Base-by-base conservation (phyloP, 2,888 invertebrate species). In the Tenthredo livida region DNA sequence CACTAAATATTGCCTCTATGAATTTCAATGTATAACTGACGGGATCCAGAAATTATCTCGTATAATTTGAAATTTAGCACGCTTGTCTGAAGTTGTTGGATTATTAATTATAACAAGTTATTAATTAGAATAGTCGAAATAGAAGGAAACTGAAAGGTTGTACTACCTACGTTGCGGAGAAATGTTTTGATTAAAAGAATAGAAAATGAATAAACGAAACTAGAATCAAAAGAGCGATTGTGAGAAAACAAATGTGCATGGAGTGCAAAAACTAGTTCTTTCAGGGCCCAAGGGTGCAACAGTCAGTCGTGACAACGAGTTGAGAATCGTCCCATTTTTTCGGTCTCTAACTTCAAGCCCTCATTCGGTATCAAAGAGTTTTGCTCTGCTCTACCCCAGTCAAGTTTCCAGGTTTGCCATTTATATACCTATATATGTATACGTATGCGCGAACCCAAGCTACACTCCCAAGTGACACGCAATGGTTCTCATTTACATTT, bases 401-500 rank as follows among this genome's bases (percentile, higher is more conserved):
- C 80, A 50, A 77, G 29, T 77, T 54, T 29, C 5, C 33, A 21
- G 43, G 33, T 29, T 12, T 50, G 17, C 25, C n/a, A 25, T 50
- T 77, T 54, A 17, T 77, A 50, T 7, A 77, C 10, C 33, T 72
- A 40, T 73, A 47, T 75, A 75, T 73, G 25, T 75, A 75, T 75
- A 47, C 75, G 21, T 10, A 73, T 43, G 12, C 10, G 25, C 17
- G 7, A 43, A 72, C 40, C 40, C 43, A 25, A 40, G 43, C 43
- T 12, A 73, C 72, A 73, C 43, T 73, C 72, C 43, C 17, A 77
- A 54, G 77, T 54, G 77, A 77, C 47, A 77, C 50, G 77, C 47
- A 77, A 77, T 33, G 54, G 54, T 77, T 77, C 77, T 47, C 77
- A 54, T 77, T 77, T 77, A 77, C 77, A 77, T 77, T 77, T 77